phyloP scores from a whole-genome alignment of 2,113 vertebrate genomes.

The Syngnathoides biaculeatus region DNA sequence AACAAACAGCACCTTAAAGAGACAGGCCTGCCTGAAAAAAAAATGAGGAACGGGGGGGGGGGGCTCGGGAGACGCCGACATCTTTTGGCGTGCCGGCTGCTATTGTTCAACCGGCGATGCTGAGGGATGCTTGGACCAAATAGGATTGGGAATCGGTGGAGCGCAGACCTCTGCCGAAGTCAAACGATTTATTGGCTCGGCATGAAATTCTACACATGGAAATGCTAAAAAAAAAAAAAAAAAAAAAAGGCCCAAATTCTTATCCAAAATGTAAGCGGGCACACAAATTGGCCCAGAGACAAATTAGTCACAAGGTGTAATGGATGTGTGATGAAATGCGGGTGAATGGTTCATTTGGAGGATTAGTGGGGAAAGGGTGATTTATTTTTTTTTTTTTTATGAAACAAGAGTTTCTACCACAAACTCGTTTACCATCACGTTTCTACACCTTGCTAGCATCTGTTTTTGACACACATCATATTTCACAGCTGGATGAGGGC shows the following conservation, averaged over 20 bases:
- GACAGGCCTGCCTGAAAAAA: conserved; percentile 61
- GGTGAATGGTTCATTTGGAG: too few relatives aligned
- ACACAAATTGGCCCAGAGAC: too few relatives aligned
- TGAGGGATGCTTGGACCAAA: neutral
- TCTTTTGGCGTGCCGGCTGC: conserved; percentile 12
- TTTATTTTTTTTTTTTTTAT: too few relatives aligned
- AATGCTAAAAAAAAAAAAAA: too few relatives aligned
- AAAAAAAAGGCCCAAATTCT: too few relatives aligned
- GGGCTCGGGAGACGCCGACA: conserved; percentile 30
- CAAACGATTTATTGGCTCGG: neutral
- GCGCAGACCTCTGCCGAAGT: neutral
- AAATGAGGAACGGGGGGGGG: conserved; percentile 44
- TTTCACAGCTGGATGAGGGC: conserved; percentile 9
- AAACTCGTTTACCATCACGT: neutral
- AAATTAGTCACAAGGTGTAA: neutral
- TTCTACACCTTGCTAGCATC: neutral
- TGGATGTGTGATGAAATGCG: neutral
- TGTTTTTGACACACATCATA: conserved; percentile 17
- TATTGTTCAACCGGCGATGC: conserved; percentile 13
- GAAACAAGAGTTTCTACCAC: neutral
- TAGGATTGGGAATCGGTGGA: neutral
- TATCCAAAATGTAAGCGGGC: too few relatives aligned
- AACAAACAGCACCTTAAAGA: conserved; percentile 73
- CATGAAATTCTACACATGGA: too few relatives aligned
- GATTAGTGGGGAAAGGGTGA: neutral